These are phyloP conservation scores for Ylistrum balloti DNA, from an alignment of 1,140 invertebrate species.

Conservation along the genomic window DNA sequence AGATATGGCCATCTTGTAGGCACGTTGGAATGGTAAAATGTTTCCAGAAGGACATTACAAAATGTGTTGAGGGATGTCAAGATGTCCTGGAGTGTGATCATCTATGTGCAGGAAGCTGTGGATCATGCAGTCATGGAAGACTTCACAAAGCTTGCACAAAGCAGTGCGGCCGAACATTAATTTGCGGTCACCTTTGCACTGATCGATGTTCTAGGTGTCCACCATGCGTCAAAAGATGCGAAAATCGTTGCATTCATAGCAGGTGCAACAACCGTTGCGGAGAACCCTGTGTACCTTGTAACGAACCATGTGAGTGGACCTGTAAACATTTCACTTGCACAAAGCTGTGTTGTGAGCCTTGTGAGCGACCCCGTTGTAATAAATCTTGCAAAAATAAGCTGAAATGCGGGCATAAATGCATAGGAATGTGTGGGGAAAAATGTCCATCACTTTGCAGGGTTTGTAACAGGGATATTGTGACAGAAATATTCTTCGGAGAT, in stretches of 20 bases:
- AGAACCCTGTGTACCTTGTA: slow-evolving; percentile 85
- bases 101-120: slow-evolving; percentile 71
- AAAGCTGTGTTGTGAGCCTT: slow-evolving; percentile 85
- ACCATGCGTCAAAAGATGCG: slow-evolving; percentile 85
- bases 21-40: slow-evolving; percentile 75
- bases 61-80: slow-evolving; percentile 61
- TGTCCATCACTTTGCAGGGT: slow-evolving; percentile 79
- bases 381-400: slow-evolving; percentile 68
- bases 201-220: slow-evolving; percentile 83
- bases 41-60: slow-evolving; percentile 55
- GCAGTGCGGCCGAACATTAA: slow-evolving; percentile 76
- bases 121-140: slow-evolving; percentile 85
- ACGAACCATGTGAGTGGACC: slow-evolving; percentile 82
- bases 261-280: slow-evolving; percentile 85
- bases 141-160: slow-evolving; percentile 84
- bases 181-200: slow-evolving; percentile 81
- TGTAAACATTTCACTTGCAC: slow-evolving; percentile 85
- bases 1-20: slow-evolving; percentile 77
- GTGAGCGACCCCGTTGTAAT: slow-evolving; percentile 77
- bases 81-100: slow-evolving; percentile 71
- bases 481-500: slow-evolving; percentile 84
- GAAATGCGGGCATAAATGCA: slow-evolving; percentile 86
- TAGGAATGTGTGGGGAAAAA: slow-evolving; percentile 86
- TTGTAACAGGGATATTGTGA: slow-evolving; percentile 82
- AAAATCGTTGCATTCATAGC: slow-evolving; percentile 84